Evolutionary conservation across 2,113 vertebrate species (phyloP), one percentile per base, ranked within the genome.

Genomic region (Agelaius tricolor): DNA sequence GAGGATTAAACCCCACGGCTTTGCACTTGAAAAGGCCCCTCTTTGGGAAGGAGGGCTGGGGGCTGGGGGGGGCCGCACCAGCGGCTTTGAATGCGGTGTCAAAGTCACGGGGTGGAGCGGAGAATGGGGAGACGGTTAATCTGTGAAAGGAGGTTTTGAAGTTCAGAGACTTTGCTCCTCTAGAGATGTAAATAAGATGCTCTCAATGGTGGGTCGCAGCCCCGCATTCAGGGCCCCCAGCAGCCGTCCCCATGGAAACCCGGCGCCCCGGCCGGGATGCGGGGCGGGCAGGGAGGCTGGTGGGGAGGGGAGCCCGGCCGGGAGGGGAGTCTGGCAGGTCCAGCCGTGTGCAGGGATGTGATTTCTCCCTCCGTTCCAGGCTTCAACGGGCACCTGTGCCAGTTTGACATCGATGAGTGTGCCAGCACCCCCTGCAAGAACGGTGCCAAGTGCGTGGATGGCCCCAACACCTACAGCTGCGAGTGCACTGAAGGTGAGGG

Each of bases 391-490:
- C 98, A 97, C 93, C 95, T 98, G 55, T 99, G 99, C 97, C 99
- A 99, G 95, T 97, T 98, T 0, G 99, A 99, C 65, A 98, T 99
- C 9, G 99, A 99, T 0, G 99, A 99, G 95, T 99, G 99, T 3
- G 99, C 99, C 76, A 99, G 99, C 97, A 99, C 99, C 0, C 99
- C 99, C 11, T 99, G 99, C 97, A 98, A 98, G 97, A 99, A 99
- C 1, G 99, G 99, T 0, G 99, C 99, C 96, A 99, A 98, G 88
- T 99, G 99, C 41, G 96, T 98, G 52, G 99, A 99, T 0, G 99
- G 99, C 15, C 98, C 99, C 86, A 99, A 99, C 96, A 98, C 98
- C 95, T 99, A 99, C 96, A 98, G 97, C 92, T 99, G 99, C 92
- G 98, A 99, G 96, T 99, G 99, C 94, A 97, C 99, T 0, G 99